Evolutionary conservation across 92 coral and sea anemone species (phyloP), one percentile per base, ranked within the genome.

Genomic region (Parazoanthus darwini): DNA sequence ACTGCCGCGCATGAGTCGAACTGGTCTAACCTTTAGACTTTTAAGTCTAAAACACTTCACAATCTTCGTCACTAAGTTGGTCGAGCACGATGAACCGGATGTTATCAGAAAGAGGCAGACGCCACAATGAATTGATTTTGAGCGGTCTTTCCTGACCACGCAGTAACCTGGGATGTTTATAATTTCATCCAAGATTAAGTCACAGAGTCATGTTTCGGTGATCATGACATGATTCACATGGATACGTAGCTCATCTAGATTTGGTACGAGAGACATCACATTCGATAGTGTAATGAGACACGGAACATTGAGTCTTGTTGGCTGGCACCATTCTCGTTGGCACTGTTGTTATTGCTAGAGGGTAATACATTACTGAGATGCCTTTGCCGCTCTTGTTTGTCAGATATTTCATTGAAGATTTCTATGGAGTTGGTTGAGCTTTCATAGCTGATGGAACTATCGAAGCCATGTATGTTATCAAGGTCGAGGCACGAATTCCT

Each of bases 101-200:
- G 67, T 59, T 59, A 59, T 59, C n/a, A 59, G n/a, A 59, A 59
- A 59, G 67, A 59, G 67, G 67, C 67, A 59, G n/a, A 59, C 3
- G 67, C 67, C 67, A 11, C n/a, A 23, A 59, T 59, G 67, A 59
- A 59, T 59, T 59, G 67, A 59, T n/a, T 59, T 20, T 74, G 78
- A 74, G 78, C 78, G 78, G 78, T 74, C 78, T 74, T 74, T 72
- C 15, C 77, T 72, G 33, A 72, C 38, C 18, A 75, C 79, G 79
- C 79, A 37, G 44, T 75, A 75, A 18, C 79, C 79, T 75, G 26
- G 79, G 79, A 75, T 75, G 50, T 38, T 75, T 75, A 75, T 39
- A 9, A 75, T 44, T 75, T 75, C 7, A 54, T 75, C 79, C 79
- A 75, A 75, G 79, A 75, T 37, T 63, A 29, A 29, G 33, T 29